Evolutionary conservation across 2,888 invertebrate species (phyloP), one percentile per base, ranked within the genome.

Genomic region (Thymelicus lineola): DNA sequence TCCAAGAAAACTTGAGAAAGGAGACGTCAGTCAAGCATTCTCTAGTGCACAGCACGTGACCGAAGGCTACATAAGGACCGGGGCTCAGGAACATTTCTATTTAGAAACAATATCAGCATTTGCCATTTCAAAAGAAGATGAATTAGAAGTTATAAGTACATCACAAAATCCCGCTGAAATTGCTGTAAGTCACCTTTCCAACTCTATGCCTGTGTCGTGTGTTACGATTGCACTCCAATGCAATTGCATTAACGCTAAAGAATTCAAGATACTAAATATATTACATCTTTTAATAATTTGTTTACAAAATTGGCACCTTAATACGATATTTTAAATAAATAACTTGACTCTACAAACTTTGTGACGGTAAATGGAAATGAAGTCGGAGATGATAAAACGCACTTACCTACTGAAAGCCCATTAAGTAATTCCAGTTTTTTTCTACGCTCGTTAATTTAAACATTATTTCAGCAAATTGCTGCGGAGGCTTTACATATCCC

Each of bases 51-150:
- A 95, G 17, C 94, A 96, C 83, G 85, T 96, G 14, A 77, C 97
- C 48, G 95, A 96, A 83, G 97, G 97, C 0, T 95, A 95, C 77
- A 89, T 96, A 65, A 91, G 95, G 80, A 96, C 95, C 71, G 97
- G 97, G 4, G 97, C 97, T 0, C 98, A 98, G 86, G 98, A 98
- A 83, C 98, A 98, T 85, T 98, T 98, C 89, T 98, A 98, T 85
- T 87, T 98, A 77, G 98, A 98, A 90, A 97, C 98, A 0, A 94
- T 96, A 42, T 94, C 95, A 45, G 91, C 95, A 14, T 90, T 95
- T 70, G 96, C 94, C 0, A 96, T 96, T 0, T 95, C 95, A 76
- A 95, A 95, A 78, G 97, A 97, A 83, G 96, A 97, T 75, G 99
- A 99, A 86, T 87, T 99, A 71, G 98, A 98, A 86, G 88, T 99